Percentiles rank a stretch among this genome's conserved stretches.
Conservation (phyloP, 2,888 invertebrate species). For the Lepidonotus clava region DNA sequence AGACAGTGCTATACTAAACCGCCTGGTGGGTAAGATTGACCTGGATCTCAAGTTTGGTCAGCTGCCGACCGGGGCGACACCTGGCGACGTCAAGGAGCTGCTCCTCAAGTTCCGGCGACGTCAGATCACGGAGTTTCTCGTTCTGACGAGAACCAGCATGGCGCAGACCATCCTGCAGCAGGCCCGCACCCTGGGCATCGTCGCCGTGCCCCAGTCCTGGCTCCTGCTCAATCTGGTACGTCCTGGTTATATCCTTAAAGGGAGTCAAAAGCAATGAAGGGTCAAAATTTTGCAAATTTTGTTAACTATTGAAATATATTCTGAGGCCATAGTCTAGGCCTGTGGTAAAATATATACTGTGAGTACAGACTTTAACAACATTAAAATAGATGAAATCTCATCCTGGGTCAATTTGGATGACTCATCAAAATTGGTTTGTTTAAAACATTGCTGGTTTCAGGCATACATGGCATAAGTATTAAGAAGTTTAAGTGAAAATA, state of each 20-base stretch:
- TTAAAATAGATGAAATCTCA: no score
- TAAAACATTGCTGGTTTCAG: no score
- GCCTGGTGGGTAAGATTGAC: conserved; percentile 6
- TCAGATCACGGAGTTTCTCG: conserved; percentile 25
- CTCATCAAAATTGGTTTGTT: no score
- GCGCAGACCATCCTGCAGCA: not conserved
- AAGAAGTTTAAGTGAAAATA: no score
- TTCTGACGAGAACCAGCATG: not conserved
- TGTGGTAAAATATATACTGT: no score
- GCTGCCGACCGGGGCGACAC: not conserved
- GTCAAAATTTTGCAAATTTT: no score
- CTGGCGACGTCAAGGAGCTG: not conserved
- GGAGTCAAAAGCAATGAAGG: no score
- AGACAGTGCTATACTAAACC: conserved; percentile 27
- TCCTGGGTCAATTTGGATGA: no score
- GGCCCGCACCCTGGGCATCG: conserved; percentile 43
- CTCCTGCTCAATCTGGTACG: conserved; percentile 47
- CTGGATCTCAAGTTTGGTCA: conserved; percentile 37
- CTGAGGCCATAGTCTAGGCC: no score
- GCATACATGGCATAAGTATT: no score
- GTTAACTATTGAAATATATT: no score
- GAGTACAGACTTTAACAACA: no score
- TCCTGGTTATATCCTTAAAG: not conserved
- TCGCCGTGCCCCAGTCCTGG: conserved; percentile 41
- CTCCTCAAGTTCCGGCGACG: conserved; percentile 29